Evolutionary conservation across 2,797 vertebrate genomes (phyloP).

Genomic region (Apogon hyalosoma): DNA sequence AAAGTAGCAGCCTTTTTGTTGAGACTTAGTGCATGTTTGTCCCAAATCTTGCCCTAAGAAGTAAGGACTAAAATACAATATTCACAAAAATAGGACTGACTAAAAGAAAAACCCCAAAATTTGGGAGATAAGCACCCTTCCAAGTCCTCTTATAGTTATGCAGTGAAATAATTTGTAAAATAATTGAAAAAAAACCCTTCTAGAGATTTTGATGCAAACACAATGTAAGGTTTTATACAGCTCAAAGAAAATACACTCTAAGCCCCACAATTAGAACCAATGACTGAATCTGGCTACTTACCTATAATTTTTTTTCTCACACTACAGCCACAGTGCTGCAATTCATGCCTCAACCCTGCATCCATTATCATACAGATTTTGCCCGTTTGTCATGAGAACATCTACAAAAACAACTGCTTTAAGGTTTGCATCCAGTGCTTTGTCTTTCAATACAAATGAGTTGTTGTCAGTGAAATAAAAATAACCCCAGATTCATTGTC

Average conservation of each 20-base stretch:
- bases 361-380: background rate
- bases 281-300: background rate
- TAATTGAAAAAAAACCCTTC: background rate
- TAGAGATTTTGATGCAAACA: background rate
- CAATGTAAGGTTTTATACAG: background rate
- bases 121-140: no score
- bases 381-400: background rate
- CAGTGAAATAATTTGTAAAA: background rate
- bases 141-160: conserved; percentile 1
- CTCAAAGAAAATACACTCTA: background rate
- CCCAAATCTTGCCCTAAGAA: no score
- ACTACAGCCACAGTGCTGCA: no score
- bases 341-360: background rate
- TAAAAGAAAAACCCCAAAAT: no score
- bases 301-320: background rate
- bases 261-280: background rate
- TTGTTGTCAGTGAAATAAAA: conserved; percentile 51
- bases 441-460: background rate
- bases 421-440: background rate
- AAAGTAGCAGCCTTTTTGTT: no score
- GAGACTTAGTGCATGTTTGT: no score
- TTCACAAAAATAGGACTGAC: no score
- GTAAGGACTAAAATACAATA: no score
- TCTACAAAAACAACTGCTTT: background rate
- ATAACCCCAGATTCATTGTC: background rate